Base-by-base conservation (phyloP, 1,140 invertebrate genomes). In the Cydia fagiglandana region DNA sequence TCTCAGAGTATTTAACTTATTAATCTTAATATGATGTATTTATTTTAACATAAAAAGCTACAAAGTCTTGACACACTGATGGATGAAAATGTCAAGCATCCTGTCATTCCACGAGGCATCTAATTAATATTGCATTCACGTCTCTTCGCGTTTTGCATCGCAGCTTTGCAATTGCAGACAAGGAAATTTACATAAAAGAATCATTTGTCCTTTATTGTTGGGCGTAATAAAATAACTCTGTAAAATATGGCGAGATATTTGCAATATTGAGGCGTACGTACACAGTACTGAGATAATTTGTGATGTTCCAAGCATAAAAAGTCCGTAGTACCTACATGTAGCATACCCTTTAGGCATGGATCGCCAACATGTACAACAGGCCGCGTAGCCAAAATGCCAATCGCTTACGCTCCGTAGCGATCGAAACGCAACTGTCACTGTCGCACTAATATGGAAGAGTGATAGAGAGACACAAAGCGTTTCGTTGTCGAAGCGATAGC, bases 91-190 rank as follows among this genome's bases (percentile, higher is more conserved):
- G 66, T 70, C 66, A 70, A 70, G 66, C 66, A 70, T 70, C 66
- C 66, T 70, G 66, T 41, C 34, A 17, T 38, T 61, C 56, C 56
- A 10, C 30, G 38, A 38, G 64, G 66, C 66, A 45, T 70, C 66
- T 38, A 38, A 70, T 70, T 70, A 70, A 38, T 70, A 70, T 41
- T 70, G 34, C 66, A 70, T 70, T 70, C 66, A 20, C 66, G 24
- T 70, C 30, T 38, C 17, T 70, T 70, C 66, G 17, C 66, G 17
- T 70, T 68, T 38, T 38, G 66, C 34, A 70, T 70, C 34, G 66
- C 66, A 70, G 66, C 66, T 70, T 70, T 38, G 66, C 66, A 70
- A 70, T 70, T 70, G 66, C 66, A 70, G 66, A 70, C 66, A 45
- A 38, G n/a, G 34, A 17, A 9, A 70, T 70, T 70, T 38, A 70